Evolutionary conservation across 2,797 vertebrate genomes (phyloP), one percentile per base, ranked within the genome.

Genomic region (Microcaecilia unicolor): DNA sequence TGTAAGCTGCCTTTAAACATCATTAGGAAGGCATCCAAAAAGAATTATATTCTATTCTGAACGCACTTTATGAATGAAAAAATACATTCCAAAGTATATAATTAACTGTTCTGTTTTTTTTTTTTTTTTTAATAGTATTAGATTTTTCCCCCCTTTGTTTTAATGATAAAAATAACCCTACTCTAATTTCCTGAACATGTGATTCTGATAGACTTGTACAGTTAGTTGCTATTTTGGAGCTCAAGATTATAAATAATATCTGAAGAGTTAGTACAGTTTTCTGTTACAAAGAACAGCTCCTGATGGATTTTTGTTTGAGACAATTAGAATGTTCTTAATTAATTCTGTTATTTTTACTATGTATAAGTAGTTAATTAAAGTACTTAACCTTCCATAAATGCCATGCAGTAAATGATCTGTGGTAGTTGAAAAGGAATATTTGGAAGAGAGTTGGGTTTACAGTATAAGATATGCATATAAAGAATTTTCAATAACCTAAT

Each of bases 251-350:
- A 15, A 48, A 52, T 53, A n/a, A n/a, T n/a, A n/a, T n/a, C n/a
- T n/a, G 59, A 62, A 60, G 29, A 58, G 54, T 70, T 65, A 73
- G 73, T 76, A 70, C 63, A 66, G 25, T 51, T 43, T 68, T 65
- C 37, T 70, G 61, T 67, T 55, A 27, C 39, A 55, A 65, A 64
- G 71, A 74, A 70, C 72, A 32, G 41, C 38, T 32, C 37, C 25
- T 73, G 73, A 76, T 67, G 36, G n/a, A n/a, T n/a, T n/a, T n/a
- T n/a, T n/a, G 41, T 63, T 76, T 70, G 71, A 74, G 74, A 76
- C 70, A 73, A 72, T 69, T 42, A 48, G 55, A 67, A 61, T 64
- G 60, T 48, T 34, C 35, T 51, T 74, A 79, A 72, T 61, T 67
- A 58, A 22, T 36, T 52, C 48, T 71, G 45, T 63, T 71, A 71